A percentile compares a stretch with the other conserved stretches of the same genome.
phyloP scores from a whole-genome alignment of 2,113 vertebrate genomes.

The Mormoops blainvillei region DNA sequence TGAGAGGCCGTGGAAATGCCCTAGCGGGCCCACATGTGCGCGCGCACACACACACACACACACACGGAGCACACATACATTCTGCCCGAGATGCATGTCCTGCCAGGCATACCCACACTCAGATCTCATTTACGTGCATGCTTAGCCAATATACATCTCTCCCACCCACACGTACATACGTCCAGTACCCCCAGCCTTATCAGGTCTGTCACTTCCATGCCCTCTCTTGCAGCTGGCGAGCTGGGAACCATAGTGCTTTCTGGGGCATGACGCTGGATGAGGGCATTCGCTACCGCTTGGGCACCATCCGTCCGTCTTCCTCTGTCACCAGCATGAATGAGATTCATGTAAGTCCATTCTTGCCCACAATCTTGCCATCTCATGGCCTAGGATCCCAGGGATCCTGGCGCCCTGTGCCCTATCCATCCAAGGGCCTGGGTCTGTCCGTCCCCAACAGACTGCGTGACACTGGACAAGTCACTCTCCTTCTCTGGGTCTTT shows the following conservation, averaged over 20 bases:
- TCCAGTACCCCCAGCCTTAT: not conserved
- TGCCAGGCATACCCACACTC: no score
- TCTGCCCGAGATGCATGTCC: fast-evolving
- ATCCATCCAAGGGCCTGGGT: not conserved
- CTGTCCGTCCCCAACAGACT: not conserved
- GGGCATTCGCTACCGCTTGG: slow-evolving; percentile 91
- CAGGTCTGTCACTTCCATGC: not conserved
- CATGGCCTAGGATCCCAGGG: not conserved
- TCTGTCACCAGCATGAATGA: slow-evolving; percentile 96
- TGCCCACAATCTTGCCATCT: not conserved
- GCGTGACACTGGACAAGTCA: not conserved
- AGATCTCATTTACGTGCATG: not conserved
- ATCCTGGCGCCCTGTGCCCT: not conserved
- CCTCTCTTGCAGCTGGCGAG: slow-evolving; percentile 86
- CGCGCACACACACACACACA: no score
- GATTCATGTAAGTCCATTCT: slow-evolving; percentile 86
- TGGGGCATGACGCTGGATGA: slow-evolving; percentile 95
- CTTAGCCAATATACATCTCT: fast-evolving
- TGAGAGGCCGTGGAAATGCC: slow-evolving; percentile 66
- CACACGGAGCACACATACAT: fast-evolving
- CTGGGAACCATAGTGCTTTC: slow-evolving; percentile 92
- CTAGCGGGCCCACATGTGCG: not conserved
- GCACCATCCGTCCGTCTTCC: slow-evolving; percentile 89
- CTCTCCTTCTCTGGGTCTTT: not conserved
- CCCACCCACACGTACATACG: fast-evolving